Percentiles rank a stretch among this genome's conserved stretches.
phyloP scores from a whole-genome alignment of 2,888 invertebrate genomes.

The Toxonevra muliebris region DNA sequence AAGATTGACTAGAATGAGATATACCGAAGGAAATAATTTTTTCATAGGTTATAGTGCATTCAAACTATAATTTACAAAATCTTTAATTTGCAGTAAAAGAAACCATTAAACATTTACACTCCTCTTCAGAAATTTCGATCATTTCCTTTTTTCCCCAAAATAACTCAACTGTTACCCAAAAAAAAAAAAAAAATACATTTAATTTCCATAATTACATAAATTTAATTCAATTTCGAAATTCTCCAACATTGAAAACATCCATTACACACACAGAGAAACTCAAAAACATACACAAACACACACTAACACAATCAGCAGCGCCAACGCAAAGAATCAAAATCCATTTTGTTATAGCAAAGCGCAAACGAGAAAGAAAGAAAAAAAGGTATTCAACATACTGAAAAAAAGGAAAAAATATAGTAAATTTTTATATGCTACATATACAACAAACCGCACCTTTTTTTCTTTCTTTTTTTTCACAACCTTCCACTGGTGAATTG shows the following conservation, averaged over 20 bases:
- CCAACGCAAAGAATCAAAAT: neutral
- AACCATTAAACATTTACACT: neutral
- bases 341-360: neutral
- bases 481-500: constrained; percentile 2
- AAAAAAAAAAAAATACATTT: constrained; percentile 16
- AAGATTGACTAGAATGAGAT: too few relatives aligned
- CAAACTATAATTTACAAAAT: too few relatives aligned
- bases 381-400: constrained; percentile 18
- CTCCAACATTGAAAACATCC: too few relatives aligned
- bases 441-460: constrained; percentile 22
- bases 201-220: constrained; percentile 35
- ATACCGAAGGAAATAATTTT: too few relatives aligned
- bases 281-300: neutral
- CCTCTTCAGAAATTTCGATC: neutral
- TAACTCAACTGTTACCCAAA: constrained; percentile 4
- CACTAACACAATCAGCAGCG: neutral
- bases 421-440: neutral
- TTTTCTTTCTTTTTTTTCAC: too few relatives aligned
- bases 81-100: too few relatives aligned
- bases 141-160: constrained; percentile 7
- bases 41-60: too few relatives aligned
- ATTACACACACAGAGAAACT: constrained; percentile 7
- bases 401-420: constrained; percentile 2
- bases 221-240: constrained; percentile 28
- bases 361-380: constrained; percentile 19